Base-by-base conservation (phyloP, 2,113 vertebrate genomes). In the Oriolus oriolus region DNA sequence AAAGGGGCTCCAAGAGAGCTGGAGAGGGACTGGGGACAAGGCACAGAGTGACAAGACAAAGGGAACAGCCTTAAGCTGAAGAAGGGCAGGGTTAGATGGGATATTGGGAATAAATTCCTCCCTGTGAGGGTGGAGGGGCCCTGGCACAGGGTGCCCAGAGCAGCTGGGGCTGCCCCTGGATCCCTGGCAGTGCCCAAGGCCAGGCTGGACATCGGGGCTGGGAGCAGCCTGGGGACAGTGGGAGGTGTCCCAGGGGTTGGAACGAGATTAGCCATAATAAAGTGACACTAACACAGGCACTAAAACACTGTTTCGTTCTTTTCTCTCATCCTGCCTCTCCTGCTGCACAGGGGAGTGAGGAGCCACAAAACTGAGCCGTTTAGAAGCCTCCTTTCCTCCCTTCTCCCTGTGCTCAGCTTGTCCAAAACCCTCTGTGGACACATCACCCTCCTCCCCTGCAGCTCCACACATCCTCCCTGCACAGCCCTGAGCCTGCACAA, bases 311-410 rank as follows among this genome's bases (percentile, higher is more conserved):
- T 10, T 41, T 23, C 33, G 28, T 6, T 53, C 47, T 16, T n/a
- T 37, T 57, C 37, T 35, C 56, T 54, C 42, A 14, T n/a, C 35
- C 49, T 53, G 45, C 37, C 49, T 73, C 57, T 49, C 26, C 35
- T 15, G 16, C 31, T 7, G 14, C 16, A 13, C 6, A n/a, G 1
- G 6, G 35, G 7, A 45, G 20, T 2, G 15, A 61, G 6, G 1
- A 81, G 28, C 20, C 59, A 75, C 44, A 56, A 14, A 30, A 20
- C 4, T 7, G 16, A 74, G 31, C 11, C 31, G 13, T 24, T 42
- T 3, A 39, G 10, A 86, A 74, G 17, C 26, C 50, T 83, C 71
- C 22, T 74, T 16, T 18, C 57, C 44, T 83, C 35, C 30, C 44
- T 17, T 39, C 26, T 28, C 24, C 50, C 20, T 30, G 53, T 42